These are phyloP conservation scores for Thamnaconus septentrionalis DNA, from an alignment of 2,113 vertebrate genomes.

Conservation along the genomic window DNA sequence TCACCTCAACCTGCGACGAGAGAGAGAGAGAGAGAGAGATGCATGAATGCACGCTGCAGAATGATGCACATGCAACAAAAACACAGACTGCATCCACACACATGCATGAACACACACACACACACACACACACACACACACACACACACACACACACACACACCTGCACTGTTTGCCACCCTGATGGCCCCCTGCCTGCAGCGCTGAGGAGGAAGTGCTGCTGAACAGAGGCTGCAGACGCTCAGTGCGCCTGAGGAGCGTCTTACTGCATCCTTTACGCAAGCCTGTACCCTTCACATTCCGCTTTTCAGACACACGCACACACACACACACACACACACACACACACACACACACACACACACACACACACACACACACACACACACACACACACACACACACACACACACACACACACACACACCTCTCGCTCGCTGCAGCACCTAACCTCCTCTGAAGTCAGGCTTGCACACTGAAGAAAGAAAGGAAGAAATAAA, in stretches of 20 bases:
- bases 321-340: no score
- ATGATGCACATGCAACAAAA: neutral
- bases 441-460: conserved; percentile 32
- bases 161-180: no score
- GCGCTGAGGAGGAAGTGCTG: no score
- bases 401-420: conserved; percentile 13
- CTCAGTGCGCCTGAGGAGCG: conserved; percentile 22
- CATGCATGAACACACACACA: neutral
- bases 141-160: neutral
- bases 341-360: no score
- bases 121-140: neutral
- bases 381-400: no score
- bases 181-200: no score
- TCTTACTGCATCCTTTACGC: conserved; percentile 6
- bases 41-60: conserved; percentile 1
- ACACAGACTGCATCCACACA: conserved; percentile 10
- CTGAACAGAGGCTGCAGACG: conserved; percentile 7
- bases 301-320: no score
- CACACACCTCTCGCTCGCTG: conserved; percentile 29
- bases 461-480: conserved; percentile 20
- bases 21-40: no score
- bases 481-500: neutral
- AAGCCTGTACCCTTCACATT: neutral
- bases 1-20: conserved; percentile 65
- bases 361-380: no score